Base-by-base conservation (phyloP, 2,888 invertebrate species). In the Brachylomia viminalis region DNA sequence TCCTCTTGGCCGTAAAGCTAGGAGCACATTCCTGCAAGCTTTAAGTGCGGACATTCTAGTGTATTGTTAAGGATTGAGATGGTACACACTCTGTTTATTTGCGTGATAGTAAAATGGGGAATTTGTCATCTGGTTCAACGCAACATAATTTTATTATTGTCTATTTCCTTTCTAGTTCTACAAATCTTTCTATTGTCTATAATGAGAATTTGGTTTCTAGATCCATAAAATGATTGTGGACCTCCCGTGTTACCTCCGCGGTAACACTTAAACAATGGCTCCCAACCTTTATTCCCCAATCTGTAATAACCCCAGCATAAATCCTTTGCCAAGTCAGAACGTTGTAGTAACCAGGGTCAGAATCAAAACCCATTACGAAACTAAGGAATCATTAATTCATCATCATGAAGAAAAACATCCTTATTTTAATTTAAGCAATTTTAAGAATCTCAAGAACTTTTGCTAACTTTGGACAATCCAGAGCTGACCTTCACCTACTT, bases 21-120 rank as follows among this genome's bases (percentile, higher is more conserved):
- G 69, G 78, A 73, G 74, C 83, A 83, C 82, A 82, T 77, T 87
- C 77, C 74, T 72, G 33, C 45, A n/a, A 75, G 65, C 54, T 75
- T 75, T 77, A 49, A 58, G 58, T 62, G 58, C 73, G 47, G 75
- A 49, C 62, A 72, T 73, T 67, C 68, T 77, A 74, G 20, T 11
- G 38, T 80, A 64, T 67, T 70, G 77, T 79, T 62, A 38, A 66
- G 38, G n/a, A 59, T 81, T 72, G 66, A 72, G 68, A 80, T 52
- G 58, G 52, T 33, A 47, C 69, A 80, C 62, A 49, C 58, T 58
- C 58, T n/a, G 56, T 62, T 42, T 77, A 68, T 84, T 75, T 59
- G 59, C 33, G 38, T 38, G 45, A 61, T 62, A 70, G 58, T 85
- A 49, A 81, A 85, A 45, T 64, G 0, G 15, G 66, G 70, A 64